Percentiles rank a stretch among this genome's conserved stretches.
Conservation (phyloP, 2,113 vertebrate species). For the Anguilla japonica region DNA sequence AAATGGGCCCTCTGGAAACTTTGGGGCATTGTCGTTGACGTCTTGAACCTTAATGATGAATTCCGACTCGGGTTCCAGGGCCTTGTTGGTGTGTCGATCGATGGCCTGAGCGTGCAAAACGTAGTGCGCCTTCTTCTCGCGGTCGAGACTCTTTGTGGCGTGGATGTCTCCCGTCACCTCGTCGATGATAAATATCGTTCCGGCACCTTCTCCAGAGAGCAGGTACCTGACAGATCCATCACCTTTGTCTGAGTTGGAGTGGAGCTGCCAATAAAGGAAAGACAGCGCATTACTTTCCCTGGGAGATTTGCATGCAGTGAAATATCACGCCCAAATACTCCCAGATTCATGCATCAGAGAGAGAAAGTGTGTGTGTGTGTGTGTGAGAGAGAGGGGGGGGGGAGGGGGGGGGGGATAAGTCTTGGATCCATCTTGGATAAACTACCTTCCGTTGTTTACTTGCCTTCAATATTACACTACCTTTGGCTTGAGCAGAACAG, state of each 20-base stretch:
- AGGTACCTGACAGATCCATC: slow-evolving; percentile 96
- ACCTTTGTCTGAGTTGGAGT: slow-evolving; percentile 98
- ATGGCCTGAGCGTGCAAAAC: slow-evolving; percentile 95
- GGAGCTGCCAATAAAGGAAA: slow-evolving; percentile 75
- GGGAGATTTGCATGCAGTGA: slow-evolving; percentile 17
- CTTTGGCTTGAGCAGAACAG: not conserved
- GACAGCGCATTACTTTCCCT: not conserved
- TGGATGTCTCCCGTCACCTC: slow-evolving; percentile 96
- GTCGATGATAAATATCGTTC: slow-evolving; percentile 93
- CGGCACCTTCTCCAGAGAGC: slow-evolving; percentile 93
- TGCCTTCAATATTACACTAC: no score
- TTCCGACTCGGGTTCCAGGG: slow-evolving; percentile 92
- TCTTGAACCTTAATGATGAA: slow-evolving; percentile 99
- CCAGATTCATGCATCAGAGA: not conserved
- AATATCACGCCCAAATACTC: not conserved
- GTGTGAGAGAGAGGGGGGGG: no score
- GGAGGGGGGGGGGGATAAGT: not conserved
- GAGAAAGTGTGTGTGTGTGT: not conserved
- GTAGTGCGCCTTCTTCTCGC: slow-evolving; percentile 92
- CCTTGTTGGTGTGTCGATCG: slow-evolving; percentile 88
- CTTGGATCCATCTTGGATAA: no score
- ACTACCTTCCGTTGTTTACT: no score
- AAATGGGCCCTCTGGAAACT: slow-evolving; percentile 91
- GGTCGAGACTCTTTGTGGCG: slow-evolving; percentile 91
- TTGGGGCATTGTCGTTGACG: slow-evolving; percentile 96